Evolutionary conservation across 1,140 invertebrate genomes (phyloP), one percentile per base, ranked within the genome.

Genomic region (Panagrolaimus sp.): DNA sequence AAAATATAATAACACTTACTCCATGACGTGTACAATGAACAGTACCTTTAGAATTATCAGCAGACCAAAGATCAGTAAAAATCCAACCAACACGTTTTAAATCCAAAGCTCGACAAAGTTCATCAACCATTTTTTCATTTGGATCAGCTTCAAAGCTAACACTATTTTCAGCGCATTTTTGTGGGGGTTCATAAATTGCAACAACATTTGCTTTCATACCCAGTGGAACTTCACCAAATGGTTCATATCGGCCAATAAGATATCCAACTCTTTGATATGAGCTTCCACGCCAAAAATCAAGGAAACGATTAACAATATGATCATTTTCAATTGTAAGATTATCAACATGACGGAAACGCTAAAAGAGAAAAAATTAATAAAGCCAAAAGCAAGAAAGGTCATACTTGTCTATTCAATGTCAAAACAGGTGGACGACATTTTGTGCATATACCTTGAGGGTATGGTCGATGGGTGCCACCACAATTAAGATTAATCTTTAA

Each of bases 281-380:
- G 8, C 92, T 93, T 65, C 87, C 88, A 44, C 96, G 88, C 96
- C 96, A 99, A 85, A 94, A 98, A 83, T 96, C 90, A 16, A 99
- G 86, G 86, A 98, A 98, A 71, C 90, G 87, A 83, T 98, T 95
- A 11, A 98, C 93, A 75, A 98, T 88, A 80, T 89, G 88, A 5
- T 92, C 88, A 85, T 98, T 97, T 85, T 98, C 95, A 85, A 99
- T 93, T 87, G 93, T 89, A 46, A 98, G 91, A 86, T 97, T 96
- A 84, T 99, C 96, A 20, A 98, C 90, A 85, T 98, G 95, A 42
- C 96, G 89, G 87, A 96, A 99, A 70, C 87, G 87, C 88, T 96
- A 80, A 62, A 84, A 81, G n/a, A 46, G 25, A 7, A 14, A 77
- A n/a, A 11, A 14, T 16, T 31, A 16, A 72, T 38, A 5, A 11